Conservation (phyloP, 2,113 vertebrate genomes). For the Gila orcuttii region DNA sequence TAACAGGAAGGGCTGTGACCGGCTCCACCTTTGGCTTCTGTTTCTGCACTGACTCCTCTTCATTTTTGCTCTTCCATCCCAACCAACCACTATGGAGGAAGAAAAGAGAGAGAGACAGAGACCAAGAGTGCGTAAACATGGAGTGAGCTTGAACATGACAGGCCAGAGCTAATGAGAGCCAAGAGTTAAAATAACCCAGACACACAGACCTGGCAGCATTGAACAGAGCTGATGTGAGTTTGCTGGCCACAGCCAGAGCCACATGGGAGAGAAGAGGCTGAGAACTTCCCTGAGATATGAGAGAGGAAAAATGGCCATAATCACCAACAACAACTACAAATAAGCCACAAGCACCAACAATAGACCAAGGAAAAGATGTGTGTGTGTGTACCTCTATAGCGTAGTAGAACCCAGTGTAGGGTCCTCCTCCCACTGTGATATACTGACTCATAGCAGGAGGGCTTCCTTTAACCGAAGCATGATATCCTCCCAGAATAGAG, state of each 20-base stretch:
- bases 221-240: constrained; percentile 96
- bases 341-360: constrained; percentile 5
- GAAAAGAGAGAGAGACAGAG: constrained; percentile 1
- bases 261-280: constrained; percentile 95
- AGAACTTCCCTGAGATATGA: constrained; percentile 86
- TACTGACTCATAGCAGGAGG: constrained; percentile 98
- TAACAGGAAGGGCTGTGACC: constrained; percentile 88
- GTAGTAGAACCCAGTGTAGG: constrained; percentile 96
- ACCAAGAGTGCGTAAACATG: neutral
- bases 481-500: constrained; percentile 93
- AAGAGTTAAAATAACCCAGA: neutral
- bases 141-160: neutral
- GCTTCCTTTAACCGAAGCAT: constrained; percentile 92
- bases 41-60: constrained; percentile 87
- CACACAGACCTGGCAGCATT: constrained; percentile 89
- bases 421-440: constrained; percentile 91
- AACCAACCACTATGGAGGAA: constrained; percentile 88
- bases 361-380: neutral
- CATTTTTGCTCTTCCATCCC: constrained; percentile 91
- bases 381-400: constrained; percentile 86
- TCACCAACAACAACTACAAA: neutral
- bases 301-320: constrained; percentile 18
- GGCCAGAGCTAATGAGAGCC: neutral
- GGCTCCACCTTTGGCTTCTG: constrained; percentile 96
- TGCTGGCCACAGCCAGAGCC: constrained; percentile 96